phyloP scores from a whole-genome alignment of 2,888 invertebrate genomes.

The Apodemia duryi region DNA sequence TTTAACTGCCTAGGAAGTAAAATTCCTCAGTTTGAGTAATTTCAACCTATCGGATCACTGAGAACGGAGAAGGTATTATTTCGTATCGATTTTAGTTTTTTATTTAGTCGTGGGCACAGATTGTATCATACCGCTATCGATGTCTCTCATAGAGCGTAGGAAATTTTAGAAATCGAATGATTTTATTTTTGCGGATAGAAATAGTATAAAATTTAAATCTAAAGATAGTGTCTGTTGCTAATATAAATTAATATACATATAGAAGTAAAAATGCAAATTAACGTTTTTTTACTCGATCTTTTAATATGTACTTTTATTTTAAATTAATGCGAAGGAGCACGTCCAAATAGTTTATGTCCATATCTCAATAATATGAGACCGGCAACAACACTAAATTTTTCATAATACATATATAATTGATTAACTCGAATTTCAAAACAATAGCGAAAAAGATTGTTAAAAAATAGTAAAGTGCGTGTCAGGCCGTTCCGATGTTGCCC shows the following conservation, averaged over 20 bases:
- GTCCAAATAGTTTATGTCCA: not conserved
- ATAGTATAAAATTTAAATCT: not conserved
- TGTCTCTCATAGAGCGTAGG: slow-evolving; percentile 4
- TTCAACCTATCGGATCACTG: not conserved
- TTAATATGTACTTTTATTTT: not conserved
- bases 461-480: too few species aligned
- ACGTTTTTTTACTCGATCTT: not conserved
- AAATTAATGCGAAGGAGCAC: not conserved
- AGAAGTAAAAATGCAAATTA: not conserved
- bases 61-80: slow-evolving; percentile 7
- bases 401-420: too few species aligned
- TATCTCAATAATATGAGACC: too few species aligned
- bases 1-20: too few species aligned
- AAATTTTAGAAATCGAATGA: not conserved
- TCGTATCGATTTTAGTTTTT: slow-evolving; percentile 14
- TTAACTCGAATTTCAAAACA: too few species aligned
- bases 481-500: too few species aligned
- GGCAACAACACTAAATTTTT: too few species aligned
- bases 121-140: slow-evolving; percentile 9
- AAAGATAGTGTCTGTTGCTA: not conserved
- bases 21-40: not conserved
- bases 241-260: not conserved
- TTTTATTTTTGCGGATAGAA: not conserved
- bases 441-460: too few species aligned
- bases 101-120: slow-evolving; percentile 5